Evolutionary conservation across 2,797 vertebrate genomes (phyloP), one percentile per base, ranked within the genome.

Genomic region (Podarcis lilfordi): DNA sequence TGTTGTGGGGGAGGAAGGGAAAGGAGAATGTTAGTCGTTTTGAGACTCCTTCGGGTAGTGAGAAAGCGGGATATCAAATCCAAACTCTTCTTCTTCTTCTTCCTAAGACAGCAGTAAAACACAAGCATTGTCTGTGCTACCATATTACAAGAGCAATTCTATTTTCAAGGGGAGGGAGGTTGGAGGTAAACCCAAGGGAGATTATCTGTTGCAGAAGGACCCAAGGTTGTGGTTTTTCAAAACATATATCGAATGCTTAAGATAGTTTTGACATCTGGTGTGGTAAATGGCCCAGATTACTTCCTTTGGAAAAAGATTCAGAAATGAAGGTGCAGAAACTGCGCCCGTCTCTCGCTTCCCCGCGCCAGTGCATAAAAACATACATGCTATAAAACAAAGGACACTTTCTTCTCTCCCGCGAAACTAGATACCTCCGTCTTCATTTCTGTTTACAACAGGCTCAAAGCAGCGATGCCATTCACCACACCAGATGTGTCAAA

Each of bases 241-340:
- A 59, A 80, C 8, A 50, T 32, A 68, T 40, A 40, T 87, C 86
- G 92, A 94, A 94, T 91, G 93, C 92, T 94, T 95, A 91, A 94
- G 92, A 96, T 91, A 94, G 88, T 93, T 90, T 92, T 94, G 89
- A 95, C 95, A 96, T 95, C 94, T 96, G 93, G 91, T 83, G 78
- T 77, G 88, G 86, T 86, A 91, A 93, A 91, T 88, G 87, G 91
- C 93, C 94, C 88, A 80, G 93, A 91, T 89, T 86, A 95, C 88
- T 74, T 88, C 86, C 88, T 88, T 90, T 88, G 75, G 37, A 89
- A 80, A 94, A 92, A 91, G 85, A 89, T 72, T 85, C 6, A 25
- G 6, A 4, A 3, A 17, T 21, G 79, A 78, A 50, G 91, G 64
- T 37, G 17, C 27, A 72, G 82, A 89, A 80, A 55, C 2, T 29